A percentile compares a stretch with the other conserved stretches of the same genome.
phyloP scores from a whole-genome alignment of 2,888 invertebrate genomes.

The Drosophila acutilabella region DNA sequence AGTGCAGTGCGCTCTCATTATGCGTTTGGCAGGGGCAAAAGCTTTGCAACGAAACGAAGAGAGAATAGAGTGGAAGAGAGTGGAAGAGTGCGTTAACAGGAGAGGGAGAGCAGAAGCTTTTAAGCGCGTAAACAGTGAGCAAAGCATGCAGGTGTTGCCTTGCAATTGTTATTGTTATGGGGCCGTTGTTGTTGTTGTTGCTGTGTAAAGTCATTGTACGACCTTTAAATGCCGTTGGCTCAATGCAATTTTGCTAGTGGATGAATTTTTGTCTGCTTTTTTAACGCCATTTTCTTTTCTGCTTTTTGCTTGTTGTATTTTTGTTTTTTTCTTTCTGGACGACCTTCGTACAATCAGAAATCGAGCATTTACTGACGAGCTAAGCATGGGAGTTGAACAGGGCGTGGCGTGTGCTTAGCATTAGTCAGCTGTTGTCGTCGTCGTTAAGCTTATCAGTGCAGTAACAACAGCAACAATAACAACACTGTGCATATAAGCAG shows the following conservation, averaged over 20 bases:
- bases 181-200: slow-evolving; percentile 25
- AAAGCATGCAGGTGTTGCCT: slow-evolving; percentile 41
- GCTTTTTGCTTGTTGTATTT: neutral
- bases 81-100: neutral
- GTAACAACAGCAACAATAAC: slow-evolving; percentile 24
- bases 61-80: neutral
- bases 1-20: neutral
- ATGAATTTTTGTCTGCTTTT: slow-evolving; percentile 17
- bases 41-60: neutral
- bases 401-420: neutral
- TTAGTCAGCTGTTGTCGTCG: slow-evolving; percentile 36
- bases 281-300: slow-evolving; percentile 16
- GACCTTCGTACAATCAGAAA: slow-evolving; percentile 36
- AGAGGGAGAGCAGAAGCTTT: slow-evolving; percentile 6
- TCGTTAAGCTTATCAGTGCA: slow-evolving; percentile 41
- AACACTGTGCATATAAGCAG: slow-evolving; percentile 1
- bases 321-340: slow-evolving; percentile 2
- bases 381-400: neutral
- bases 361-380: slow-evolving; percentile 1
- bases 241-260: slow-evolving; percentile 47
- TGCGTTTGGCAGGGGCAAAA: neutral
- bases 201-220: slow-evolving; percentile 65
- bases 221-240: slow-evolving; percentile 67
- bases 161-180: slow-evolving; percentile 30
- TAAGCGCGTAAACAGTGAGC: slow-evolving; percentile 17